A percentile compares a stretch with the other conserved stretches of the same genome.
These are phyloP conservation scores for Timema cristinae DNA, from an alignment of 2,888 invertebrate species.

Conservation along the genomic window DNA sequence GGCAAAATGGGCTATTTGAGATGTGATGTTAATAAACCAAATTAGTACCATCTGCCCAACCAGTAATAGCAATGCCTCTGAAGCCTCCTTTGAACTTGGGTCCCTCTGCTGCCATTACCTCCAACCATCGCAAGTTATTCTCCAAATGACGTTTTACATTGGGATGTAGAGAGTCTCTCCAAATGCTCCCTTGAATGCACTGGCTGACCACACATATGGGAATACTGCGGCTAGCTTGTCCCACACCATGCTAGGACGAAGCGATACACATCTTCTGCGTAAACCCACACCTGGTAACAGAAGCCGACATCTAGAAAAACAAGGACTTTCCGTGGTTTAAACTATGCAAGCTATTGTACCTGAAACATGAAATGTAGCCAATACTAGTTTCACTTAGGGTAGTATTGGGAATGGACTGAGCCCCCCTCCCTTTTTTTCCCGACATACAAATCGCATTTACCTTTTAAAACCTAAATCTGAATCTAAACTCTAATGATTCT, in stretches of 20 bases:
- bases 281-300: constrained; percentile 60
- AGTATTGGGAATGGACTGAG: no score
- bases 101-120: constrained; percentile 58
- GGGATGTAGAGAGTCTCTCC: constrained; percentile 66
- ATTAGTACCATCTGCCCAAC: constrained; percentile 52
- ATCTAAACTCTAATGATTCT: no score
- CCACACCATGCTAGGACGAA: constrained; percentile 53
- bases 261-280: constrained; percentile 65
- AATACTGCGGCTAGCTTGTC: constrained; percentile 64
- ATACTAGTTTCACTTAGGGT: no score
- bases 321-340: no score
- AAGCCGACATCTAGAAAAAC: neutral
- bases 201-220: constrained; percentile 66
- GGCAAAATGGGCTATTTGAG: no score
- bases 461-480: no score
- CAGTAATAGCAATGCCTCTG: constrained; percentile 54
- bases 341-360: no score
- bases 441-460: no score
- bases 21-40: no score
- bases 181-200: constrained; percentile 72
- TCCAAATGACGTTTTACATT: constrained; percentile 62
- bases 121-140: constrained; percentile 66
- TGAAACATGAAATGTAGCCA: no score
- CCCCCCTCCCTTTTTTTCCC: no score
- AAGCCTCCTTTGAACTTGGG: constrained; percentile 51